Percentiles rank a stretch among this genome's conserved stretches.
phyloP scores from a whole-genome alignment of 2,797 vertebrate genomes.

The Delichon dasypus region DNA sequence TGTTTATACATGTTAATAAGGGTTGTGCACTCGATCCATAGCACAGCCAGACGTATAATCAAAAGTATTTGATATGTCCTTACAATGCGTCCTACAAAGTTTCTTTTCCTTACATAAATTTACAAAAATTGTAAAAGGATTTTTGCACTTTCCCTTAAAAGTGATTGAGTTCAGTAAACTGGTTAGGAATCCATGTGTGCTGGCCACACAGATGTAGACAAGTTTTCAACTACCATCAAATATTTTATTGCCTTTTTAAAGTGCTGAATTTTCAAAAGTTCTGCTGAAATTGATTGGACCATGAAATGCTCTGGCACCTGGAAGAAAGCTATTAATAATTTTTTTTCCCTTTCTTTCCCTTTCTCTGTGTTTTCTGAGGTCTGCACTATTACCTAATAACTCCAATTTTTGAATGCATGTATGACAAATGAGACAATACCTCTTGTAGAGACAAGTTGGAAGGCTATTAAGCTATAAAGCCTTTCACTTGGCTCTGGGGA shows the following conservation, averaged over 20 bases:
- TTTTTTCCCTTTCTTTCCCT: neutral
- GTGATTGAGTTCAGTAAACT: neutral
- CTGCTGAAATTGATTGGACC: neutral
- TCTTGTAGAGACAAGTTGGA: neutral
- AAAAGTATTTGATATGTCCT: neutral
- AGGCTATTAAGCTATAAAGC: neutral
- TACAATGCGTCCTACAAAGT: neutral
- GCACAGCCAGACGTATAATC: neutral
- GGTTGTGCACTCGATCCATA: fast-evolving
- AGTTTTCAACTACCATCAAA: neutral
- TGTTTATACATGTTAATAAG: neutral
- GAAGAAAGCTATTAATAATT: neutral
- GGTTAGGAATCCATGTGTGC: neutral
- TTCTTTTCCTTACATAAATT: neutral
- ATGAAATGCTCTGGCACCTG: neutral
- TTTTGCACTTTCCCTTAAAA: neutral
- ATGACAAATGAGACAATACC: neutral
- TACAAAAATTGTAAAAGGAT: neutral
- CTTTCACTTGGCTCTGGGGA: neutral
- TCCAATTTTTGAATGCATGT: neutral
- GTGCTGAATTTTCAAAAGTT: neutral
- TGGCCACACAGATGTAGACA: neutral
- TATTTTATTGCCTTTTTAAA: neutral
- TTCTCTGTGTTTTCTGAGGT: neutral
- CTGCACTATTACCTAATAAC: neutral